Base-by-base conservation (phyloP, 2,888 invertebrate genomes). In the Nephrotoma flavescens region DNA sequence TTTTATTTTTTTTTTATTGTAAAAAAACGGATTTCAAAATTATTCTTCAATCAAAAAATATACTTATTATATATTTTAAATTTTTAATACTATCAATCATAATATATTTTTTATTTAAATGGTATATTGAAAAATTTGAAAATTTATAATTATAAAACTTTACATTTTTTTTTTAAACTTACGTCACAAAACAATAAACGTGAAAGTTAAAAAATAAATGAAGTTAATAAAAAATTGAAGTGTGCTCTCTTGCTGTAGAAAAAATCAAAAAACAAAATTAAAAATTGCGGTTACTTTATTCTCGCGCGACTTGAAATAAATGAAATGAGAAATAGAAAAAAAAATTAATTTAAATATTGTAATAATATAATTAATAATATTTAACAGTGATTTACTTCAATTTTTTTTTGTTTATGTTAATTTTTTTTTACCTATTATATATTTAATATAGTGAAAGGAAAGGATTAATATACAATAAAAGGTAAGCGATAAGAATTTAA, bases 111-210 rank as follows among this genome's bases (percentile, higher is more conserved):
- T 86, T 89, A 9, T 89, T 90, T 87, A 90, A 90, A 87, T 91
- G 90, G 91, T 91, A 91, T 86, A 89, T 91, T 83, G 45, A 89
- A 41, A 88, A 89, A 42, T 90, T 89, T 87, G 89, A 87, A 86
- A 86, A 42, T 45, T 47, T 41, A 83, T 19, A 86, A 44, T 44
- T 71, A 71, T 31, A 71, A 71, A 71, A 71, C 52, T 57, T 15
- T 57, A 15, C 31, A 31, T 41, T 41, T 83, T 83, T 83, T 83
- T 84, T 84, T 71, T 31, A 71, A 71, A 86, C 86, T 87, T 87
- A 87, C 87, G 87, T 87, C 87, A 87, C 87, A 86, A 84, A 12
- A 12, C n/a, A 42, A 19, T 71, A 84, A 87, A 87, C 87, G 87
- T 87, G 87, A 87, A 87, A 87, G 87, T 87, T 88, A 88, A 84